Conservation (phyloP, 2,113 vertebrate species). For the Epinephelus lanceolatus region DNA sequence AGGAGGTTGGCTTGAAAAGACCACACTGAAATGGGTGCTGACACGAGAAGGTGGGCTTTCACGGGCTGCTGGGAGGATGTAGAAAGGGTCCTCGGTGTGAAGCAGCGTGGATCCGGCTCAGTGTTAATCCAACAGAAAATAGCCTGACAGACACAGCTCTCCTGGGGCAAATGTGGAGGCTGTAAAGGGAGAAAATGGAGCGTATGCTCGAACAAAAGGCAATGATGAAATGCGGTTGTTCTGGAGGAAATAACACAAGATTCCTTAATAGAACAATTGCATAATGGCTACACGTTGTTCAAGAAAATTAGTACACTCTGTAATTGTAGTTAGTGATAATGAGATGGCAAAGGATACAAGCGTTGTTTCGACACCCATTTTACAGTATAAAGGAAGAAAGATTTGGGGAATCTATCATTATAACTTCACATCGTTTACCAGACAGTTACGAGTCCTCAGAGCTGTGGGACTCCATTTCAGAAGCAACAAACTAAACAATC, state of each 20-base stretch:
- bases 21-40: slow-evolving; percentile 32
- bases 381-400: slow-evolving; percentile 9
- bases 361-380: slow-evolving; percentile 10
- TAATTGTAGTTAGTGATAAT: slow-evolving; percentile 61
- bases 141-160: slow-evolving; percentile 41
- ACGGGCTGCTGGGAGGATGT: slow-evolving; percentile 26
- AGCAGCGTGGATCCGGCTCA: slow-evolving; percentile 33
- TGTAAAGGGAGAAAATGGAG: slow-evolving; percentile 56
- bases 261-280: slow-evolving; percentile 57
- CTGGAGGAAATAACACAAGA: slow-evolving; percentile 59
- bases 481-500: slow-evolving; percentile 6
- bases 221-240: slow-evolving; percentile 62
- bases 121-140: slow-evolving; percentile 58
- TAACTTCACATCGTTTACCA: slow-evolving; percentile 5
- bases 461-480: slow-evolving; percentile 17
- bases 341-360: slow-evolving; percentile 34
- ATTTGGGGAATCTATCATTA: slow-evolving; percentile 21
- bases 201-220: slow-evolving; percentile 48
- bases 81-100: slow-evolving; percentile 22
- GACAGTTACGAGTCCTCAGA: slow-evolving; percentile 19
- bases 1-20: slow-evolving; percentile 22
- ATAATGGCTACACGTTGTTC: slow-evolving; percentile 57
- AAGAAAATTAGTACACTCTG: slow-evolving; percentile 34
- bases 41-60: slow-evolving; percentile 46
- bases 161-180: slow-evolving; percentile 44